Conservation (phyloP, 2,113 vertebrate species). For the Bujurquina vittata region DNA sequence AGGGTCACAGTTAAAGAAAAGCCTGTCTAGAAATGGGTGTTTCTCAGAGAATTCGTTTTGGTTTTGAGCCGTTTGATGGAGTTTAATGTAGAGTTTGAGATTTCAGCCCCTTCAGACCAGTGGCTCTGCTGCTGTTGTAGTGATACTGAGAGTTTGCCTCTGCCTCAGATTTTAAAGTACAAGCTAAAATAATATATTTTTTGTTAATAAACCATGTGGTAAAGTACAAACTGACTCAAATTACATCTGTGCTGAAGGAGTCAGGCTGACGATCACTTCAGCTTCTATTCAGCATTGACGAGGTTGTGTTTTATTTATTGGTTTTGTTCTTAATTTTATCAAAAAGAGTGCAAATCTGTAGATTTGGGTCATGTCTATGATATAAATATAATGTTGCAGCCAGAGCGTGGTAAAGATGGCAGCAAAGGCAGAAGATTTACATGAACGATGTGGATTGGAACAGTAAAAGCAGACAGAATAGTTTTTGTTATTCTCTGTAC, state of each 20-base stretch:
- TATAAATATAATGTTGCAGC: no score
- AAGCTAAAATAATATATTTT: no score
- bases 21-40: not conserved
- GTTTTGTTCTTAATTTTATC: not conserved
- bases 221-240: not conserved
- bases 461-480: rapidly evolving
- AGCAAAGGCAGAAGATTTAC: no score
- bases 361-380: not conserved
- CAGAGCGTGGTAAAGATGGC: no score
- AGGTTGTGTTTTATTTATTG: not conserved
- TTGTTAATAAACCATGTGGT: no score
- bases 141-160: not conserved
- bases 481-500: not conserved
- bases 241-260: not conserved
- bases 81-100: not conserved
- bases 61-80: not conserved
- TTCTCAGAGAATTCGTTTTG: not conserved
- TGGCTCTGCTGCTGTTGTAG: not conserved
- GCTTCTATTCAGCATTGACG: not conserved
- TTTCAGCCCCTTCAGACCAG: not conserved
- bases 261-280: not conserved
- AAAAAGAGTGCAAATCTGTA: not conserved
- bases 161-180: not conserved
- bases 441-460: no score
- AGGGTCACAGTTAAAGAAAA: not conserved